Percentiles rank a stretch among this genome's conserved stretches.
phyloP scores from a whole-genome alignment of 2,797 vertebrate genomes.

The Betta splendens region DNA sequence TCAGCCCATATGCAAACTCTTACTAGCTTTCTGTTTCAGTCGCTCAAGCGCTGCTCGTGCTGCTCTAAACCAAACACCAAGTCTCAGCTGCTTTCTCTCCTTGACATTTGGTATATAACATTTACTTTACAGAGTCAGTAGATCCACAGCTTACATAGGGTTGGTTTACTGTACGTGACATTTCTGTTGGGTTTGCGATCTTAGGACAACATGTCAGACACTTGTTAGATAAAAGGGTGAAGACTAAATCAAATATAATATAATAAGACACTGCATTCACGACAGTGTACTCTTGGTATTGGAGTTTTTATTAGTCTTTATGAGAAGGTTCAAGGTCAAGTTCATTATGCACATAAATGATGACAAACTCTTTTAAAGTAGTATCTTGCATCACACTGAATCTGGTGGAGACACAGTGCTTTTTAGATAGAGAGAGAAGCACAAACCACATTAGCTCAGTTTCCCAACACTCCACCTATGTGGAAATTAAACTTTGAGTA shows the following conservation, averaged over 20 bases:
- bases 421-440: background rate
- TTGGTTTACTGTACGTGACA: background rate
- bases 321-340: no score
- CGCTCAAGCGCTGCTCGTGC: conserved; percentile 1
- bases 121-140: no score
- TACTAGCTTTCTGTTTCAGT: conserved; percentile 23
- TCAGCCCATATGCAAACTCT: conserved; percentile 41
- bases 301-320: no score
- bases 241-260: background rate
- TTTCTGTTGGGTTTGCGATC: background rate
- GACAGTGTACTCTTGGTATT: background rate
- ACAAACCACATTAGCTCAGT: background rate
- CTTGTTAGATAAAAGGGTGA: background rate
- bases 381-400: background rate
- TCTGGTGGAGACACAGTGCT: no score
- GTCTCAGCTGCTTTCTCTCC: no score
- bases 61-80: conserved; percentile 7
- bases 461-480: background rate
- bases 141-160: background rate
- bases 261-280: background rate
- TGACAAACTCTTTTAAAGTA: no score
- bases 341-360: no score
- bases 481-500: background rate
- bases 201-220: background rate
- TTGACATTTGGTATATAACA: no score